phyloP scores from a whole-genome alignment of 1,140 invertebrate genomes.

The Polypedilum vanderplanki region DNA sequence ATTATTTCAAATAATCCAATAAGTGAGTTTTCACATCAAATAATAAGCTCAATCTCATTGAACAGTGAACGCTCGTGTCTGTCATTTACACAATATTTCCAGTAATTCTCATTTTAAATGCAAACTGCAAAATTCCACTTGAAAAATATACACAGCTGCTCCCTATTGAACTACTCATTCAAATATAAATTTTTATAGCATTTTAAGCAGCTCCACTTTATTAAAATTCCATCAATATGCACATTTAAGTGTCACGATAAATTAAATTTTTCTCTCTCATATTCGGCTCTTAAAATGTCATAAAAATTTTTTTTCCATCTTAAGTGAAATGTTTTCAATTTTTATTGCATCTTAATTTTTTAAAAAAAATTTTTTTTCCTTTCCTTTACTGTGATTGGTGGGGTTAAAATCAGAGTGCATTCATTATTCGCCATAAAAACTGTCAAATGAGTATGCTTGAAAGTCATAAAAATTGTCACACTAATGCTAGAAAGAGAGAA shows the following conservation, averaged over 20 bases:
- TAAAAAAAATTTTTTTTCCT: too few relatives aligned
- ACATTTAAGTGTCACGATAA: background rate
- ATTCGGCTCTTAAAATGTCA: conserved; percentile 12
- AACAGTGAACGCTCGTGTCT: too few relatives aligned
- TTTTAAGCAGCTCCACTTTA: conserved; percentile 10
- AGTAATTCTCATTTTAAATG: too few relatives aligned
- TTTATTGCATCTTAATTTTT: too few relatives aligned
- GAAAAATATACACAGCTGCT: too few relatives aligned
- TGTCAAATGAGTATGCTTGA: background rate
- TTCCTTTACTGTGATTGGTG: background rate
- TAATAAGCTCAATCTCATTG: too few relatives aligned
- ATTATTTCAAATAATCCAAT: too few relatives aligned
- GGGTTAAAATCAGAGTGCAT: background rate
- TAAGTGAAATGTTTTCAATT: background rate
- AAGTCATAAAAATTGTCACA: background rate
- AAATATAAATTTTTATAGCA: background rate
- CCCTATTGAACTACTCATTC: too few relatives aligned
- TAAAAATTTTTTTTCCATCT: conserved; percentile 8
- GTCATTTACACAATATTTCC: too few relatives aligned
- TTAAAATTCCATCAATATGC: conserved; percentile 9
- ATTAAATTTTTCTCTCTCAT: background rate
- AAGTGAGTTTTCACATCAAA: too few relatives aligned
- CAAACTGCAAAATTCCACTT: too few relatives aligned
- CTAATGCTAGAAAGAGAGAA: background rate
- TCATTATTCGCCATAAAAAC: background rate